Conservation (phyloP, 2,797 vertebrate genomes). For the Cuculus canorus region DNA sequence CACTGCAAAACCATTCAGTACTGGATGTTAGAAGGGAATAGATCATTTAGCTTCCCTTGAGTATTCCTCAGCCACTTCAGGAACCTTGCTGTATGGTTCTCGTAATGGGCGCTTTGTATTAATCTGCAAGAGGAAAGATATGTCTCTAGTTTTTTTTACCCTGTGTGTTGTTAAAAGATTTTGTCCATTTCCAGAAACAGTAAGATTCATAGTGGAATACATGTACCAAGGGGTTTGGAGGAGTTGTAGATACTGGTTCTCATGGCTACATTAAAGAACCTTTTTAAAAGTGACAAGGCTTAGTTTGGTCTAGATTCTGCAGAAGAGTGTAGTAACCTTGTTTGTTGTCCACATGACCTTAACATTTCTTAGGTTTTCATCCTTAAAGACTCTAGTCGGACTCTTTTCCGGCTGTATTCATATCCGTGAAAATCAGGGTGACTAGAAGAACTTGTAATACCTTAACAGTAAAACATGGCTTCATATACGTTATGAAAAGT, state of each 20-base stretch:
- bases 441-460: not conserved
- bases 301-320: not conserved
- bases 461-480: not conserved
- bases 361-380: not conserved
- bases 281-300: not conserved
- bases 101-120: not conserved
- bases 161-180: not conserved
- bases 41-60: not conserved
- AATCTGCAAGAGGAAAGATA: not conserved
- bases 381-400: not conserved
- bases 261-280: not conserved
- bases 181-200: not conserved
- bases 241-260: not conserved
- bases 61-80: not conserved
- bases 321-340: not conserved
- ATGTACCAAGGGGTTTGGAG: not conserved
- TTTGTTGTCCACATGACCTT: not conserved
- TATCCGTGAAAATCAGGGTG: not conserved
- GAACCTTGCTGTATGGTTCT: not conserved
- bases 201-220: not conserved
- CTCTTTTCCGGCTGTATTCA: not conserved
- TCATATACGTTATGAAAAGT: not conserved
- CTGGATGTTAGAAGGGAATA: not conserved
- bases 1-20: not conserved
- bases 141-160: not conserved